These are phyloP conservation scores for Salvator merianae DNA, from an alignment of 2,113 vertebrate genomes.

Conservation along the genomic window DNA sequence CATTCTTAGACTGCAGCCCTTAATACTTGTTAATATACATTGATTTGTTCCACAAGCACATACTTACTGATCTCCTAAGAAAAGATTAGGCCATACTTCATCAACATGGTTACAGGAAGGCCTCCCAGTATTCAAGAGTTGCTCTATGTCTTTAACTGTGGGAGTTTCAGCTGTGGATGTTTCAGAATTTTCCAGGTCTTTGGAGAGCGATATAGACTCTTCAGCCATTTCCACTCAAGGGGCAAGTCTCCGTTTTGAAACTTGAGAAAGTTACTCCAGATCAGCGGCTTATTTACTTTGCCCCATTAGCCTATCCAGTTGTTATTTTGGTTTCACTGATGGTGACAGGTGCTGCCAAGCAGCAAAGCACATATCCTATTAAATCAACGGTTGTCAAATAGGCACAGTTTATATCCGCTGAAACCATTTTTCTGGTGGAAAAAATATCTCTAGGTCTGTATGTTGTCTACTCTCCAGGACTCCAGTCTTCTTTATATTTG, in stretches of 20 bases:
- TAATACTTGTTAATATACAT: not conserved
- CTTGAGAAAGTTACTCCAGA: not conserved
- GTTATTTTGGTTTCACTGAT: not conserved
- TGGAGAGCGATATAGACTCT: fast-evolving
- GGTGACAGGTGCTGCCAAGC: not conserved
- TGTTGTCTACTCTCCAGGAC: not conserved
- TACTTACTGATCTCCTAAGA: slow-evolving; percentile 93
- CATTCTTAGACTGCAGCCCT: not conserved
- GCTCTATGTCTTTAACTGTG: slow-evolving; percentile 82
- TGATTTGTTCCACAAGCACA: not conserved
- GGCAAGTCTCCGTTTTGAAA: fast-evolving
- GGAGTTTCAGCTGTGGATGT: not conserved
- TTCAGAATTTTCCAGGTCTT: fast-evolving
- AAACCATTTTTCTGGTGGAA: not conserved
- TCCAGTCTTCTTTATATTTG: not conserved
- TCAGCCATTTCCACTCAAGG: slow-evolving; percentile 31
- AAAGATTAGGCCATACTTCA: slow-evolving; percentile 95
- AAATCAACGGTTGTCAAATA: not conserved
- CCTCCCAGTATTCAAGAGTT: slow-evolving; percentile 81
- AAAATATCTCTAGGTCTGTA: not conserved
- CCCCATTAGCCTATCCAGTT: fast-evolving
- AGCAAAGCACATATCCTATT: fast-evolving
- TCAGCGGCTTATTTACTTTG: fast-evolving
- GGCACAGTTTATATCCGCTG: not conserved
- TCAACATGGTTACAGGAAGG: slow-evolving; percentile 84